Conservation (phyloP, 1,140 invertebrate genomes). For the Mya arenaria region DNA sequence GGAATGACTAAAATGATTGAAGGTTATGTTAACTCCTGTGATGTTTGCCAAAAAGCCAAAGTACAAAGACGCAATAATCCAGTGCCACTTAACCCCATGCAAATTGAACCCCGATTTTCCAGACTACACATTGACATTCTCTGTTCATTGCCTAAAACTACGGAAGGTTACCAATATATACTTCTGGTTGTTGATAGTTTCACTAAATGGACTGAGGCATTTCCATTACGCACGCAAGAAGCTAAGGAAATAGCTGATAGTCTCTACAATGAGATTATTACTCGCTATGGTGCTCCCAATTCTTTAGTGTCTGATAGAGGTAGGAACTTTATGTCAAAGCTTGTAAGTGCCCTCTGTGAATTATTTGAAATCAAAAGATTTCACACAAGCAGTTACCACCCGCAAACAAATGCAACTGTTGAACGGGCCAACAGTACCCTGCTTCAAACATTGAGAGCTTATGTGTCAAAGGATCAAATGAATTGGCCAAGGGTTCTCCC, state of each 20-base stretch:
- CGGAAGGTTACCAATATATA: conserved; percentile 56
- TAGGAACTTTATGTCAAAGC: conserved; percentile 59
- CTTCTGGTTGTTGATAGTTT: conserved; percentile 60
- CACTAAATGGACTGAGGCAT: conserved; percentile 52
- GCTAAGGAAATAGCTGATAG: conserved; percentile 39
- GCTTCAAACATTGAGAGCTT: conserved; percentile 36
- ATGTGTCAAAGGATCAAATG: conserved; percentile 48
- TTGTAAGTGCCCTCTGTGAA: conserved; percentile 62
- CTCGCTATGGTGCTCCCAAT: conserved; percentile 53
- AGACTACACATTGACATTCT: conserved; percentile 63
- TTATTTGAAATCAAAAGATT: conserved; percentile 61
- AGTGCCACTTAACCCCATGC: conserved; percentile 55
- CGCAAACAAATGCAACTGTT: conserved; percentile 61
- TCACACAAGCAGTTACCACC: conserved; percentile 64
- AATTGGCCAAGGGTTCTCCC: conserved; percentile 35
- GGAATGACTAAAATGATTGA: conserved; percentile 56
- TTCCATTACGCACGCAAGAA: conserved; percentile 28
- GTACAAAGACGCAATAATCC: conserved; percentile 1
- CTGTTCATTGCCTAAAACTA: conserved; percentile 54
- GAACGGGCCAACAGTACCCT: conserved; percentile 48
- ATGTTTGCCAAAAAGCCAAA: conserved; percentile 60
- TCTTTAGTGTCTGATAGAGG: conserved; percentile 55
- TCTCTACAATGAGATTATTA: conserved; percentile 53
- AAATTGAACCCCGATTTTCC: conserved; percentile 50
- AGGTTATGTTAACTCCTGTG: conserved; percentile 61